A percentile compares a stretch with the other conserved stretches of the same genome.
phyloP scores from a whole-genome alignment of 2,113 vertebrate genomes.

The Psammodynastes pulverulentus region DNA sequence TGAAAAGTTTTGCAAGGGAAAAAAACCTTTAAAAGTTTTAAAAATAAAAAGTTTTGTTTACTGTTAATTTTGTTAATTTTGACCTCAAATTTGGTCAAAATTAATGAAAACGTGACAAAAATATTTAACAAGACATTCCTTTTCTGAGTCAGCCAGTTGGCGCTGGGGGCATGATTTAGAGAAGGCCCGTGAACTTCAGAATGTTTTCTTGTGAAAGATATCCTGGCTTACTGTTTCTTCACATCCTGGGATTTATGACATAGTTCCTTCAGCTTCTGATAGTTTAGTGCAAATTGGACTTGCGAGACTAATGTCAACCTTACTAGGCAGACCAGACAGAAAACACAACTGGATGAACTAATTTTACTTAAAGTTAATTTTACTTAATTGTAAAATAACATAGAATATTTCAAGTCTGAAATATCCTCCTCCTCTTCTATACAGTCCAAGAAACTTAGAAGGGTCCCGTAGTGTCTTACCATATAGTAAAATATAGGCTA shows the following conservation, averaged over 20 bases:
- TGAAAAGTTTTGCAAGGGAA: background rate
- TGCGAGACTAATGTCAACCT: too few species aligned
- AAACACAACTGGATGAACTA: background rate
- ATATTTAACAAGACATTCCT: background rate
- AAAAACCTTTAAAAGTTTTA: background rate
- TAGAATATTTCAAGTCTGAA: too few species aligned
- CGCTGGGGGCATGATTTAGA: background rate
- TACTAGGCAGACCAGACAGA: too few species aligned
- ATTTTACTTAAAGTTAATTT: too few species aligned
- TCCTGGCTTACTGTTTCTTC: background rate
- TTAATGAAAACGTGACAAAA: background rate
- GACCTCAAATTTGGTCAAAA: background rate
- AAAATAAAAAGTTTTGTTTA: background rate
- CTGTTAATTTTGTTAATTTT: too few species aligned
- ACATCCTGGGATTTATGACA: background rate
- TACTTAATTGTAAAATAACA: too few species aligned
- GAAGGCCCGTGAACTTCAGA: background rate
- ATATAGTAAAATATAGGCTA: background rate
- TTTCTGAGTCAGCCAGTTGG: background rate
- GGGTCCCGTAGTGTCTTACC: background rate
- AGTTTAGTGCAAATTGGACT: background rate
- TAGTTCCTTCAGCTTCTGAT: background rate
- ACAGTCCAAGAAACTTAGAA: too few species aligned
- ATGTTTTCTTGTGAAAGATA: background rate
- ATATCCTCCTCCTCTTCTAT: too few species aligned